Conservation (phyloP, 2,113 vertebrate species). For the Sylvietta virens region DNA sequence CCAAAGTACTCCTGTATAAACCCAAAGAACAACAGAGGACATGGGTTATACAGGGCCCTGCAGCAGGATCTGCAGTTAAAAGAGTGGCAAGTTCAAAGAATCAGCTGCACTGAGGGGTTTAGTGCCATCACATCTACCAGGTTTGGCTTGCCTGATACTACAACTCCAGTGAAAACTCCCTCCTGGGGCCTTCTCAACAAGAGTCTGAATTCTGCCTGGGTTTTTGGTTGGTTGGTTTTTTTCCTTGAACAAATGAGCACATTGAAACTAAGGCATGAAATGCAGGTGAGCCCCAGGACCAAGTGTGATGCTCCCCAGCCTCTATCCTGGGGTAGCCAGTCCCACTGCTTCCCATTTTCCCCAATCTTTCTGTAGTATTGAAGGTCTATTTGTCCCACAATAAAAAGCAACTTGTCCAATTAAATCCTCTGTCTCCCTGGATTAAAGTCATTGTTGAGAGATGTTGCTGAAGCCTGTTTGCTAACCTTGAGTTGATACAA, state of each 20-base stretch:
- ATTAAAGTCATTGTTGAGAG: neutral
- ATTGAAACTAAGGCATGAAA: neutral
- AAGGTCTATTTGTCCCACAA: neutral
- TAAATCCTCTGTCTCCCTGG: neutral
- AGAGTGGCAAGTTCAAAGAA: neutral
- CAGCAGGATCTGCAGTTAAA: neutral
- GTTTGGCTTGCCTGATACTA: neutral
- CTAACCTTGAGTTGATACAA: neutral
- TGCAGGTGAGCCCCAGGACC: neutral
- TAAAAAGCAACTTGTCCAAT: neutral
- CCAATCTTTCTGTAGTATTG: neutral
- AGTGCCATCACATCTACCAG: neutral
- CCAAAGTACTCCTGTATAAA: neutral
- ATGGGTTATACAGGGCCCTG: neutral
- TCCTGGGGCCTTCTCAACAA: neutral
- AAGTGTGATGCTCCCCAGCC: neutral
- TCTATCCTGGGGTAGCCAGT: rapidly evolving
- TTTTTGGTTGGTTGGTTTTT: neutral
- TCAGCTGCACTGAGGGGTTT: neutral
- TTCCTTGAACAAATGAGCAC: neutral
- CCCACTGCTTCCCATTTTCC: neutral
- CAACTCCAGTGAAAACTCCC: neutral
- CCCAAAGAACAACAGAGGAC: neutral
- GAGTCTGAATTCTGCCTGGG: neutral
- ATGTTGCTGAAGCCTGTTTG: neutral